Evolutionary conservation across 2,888 invertebrate species (phyloP), one percentile per base, ranked within the genome.

Genomic region (Pterobdella sp.): DNA sequence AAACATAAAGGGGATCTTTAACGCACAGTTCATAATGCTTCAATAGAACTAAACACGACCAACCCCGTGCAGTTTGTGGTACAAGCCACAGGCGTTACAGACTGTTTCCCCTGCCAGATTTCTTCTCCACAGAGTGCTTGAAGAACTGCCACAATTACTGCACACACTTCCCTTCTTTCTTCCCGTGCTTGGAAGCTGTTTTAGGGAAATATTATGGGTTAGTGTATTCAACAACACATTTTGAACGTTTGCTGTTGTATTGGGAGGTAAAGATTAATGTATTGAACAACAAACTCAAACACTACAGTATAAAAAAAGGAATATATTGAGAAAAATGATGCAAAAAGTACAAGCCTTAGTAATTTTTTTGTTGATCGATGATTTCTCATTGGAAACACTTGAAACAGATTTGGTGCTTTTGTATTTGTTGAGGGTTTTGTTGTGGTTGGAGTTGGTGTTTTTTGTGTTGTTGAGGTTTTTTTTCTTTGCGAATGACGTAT

Each of bases 51-150:
- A 35, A 36, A 29, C 34, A 60, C 35, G 7, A 74, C 75, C 70
- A 37, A 77, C 76, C 37, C 76, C 75, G 68, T 77, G 77, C 18
- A 77, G 75, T 65, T 77, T 77, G 69, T 74, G 75, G 68, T 77
- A 77, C 26, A 77, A 74, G 18, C 77, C 77, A 69, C 77, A 77
- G 14, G 77, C 76, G 42, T 77, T 77, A 72, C 77, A 77, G 22
- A 77, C 77, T 18, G 76, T 75, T 42, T 75, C 75, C 22, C 76
- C 77, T n/a, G 74, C 75, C 42, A 70, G 69, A 65, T 77, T 77
- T 31, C 77, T 68, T 32, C 77, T 69, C 77, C 77, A 77, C n/a
- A 77, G 72, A 31, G 77, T 77, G 34, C 76, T 77, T 18, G 75
- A 68, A 14, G 74, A 72, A 32, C 75, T 76, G 32, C 72, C 72